Evolutionary conservation across 2,797 vertebrate species (phyloP).

Genomic region (Psittacula derbiana): DNA sequence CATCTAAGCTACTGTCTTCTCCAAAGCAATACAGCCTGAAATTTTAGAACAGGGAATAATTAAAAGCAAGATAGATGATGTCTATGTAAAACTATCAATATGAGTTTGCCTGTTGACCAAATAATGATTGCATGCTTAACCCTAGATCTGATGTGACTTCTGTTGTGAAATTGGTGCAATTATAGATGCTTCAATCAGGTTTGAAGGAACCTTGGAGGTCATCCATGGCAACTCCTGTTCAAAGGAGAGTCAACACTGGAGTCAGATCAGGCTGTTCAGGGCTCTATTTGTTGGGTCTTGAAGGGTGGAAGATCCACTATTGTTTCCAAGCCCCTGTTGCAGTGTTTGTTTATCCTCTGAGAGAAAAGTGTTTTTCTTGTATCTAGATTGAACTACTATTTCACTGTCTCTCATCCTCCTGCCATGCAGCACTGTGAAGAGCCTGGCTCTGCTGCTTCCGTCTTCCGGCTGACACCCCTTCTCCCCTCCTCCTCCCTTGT

Average conservation of each 20-base stretch:
- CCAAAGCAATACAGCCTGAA: not conserved
- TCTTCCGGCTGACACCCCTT: not conserved
- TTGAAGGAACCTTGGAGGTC: not conserved
- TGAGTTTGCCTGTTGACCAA: not conserved
- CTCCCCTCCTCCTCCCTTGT: not conserved
- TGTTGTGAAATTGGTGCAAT: not conserved
- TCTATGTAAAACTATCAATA: not conserved
- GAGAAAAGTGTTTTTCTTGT: not conserved
- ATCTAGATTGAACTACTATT: not conserved
- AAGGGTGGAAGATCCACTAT: not conserved
- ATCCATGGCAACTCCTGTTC: not conserved
- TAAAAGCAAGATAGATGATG: not conserved
- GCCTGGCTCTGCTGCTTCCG: not conserved
- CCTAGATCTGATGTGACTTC: not conserved
- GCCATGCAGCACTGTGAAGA: not conserved
- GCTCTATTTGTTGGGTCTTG: not conserved
- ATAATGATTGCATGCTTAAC: not conserved
- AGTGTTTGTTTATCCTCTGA: not conserved
- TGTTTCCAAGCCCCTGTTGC: not conserved
- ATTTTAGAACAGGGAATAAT: not conserved
- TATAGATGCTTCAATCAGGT: not conserved
- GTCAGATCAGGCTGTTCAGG: not conserved
- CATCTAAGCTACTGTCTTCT: not conserved
- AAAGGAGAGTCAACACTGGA: not conserved
- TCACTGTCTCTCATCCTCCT: not conserved